Evolutionary conservation across 92 coral and sea anemone genomes (phyloP), one percentile per base, ranked within the genome.

Genomic region (Porites evermanni): DNA sequence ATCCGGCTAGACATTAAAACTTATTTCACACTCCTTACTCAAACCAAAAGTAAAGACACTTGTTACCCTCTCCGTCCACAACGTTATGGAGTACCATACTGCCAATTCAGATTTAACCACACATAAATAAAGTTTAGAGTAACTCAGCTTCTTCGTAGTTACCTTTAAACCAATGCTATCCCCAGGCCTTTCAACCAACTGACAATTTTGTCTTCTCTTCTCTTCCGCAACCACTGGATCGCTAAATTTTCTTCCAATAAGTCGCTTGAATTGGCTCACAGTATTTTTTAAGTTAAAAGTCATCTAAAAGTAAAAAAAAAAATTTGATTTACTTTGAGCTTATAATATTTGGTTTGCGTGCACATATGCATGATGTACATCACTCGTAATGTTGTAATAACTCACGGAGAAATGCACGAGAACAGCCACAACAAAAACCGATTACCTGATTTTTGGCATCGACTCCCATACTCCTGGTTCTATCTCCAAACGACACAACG

Each of bases 401-500:
- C 26, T n/a, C 26, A 66, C 12, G 53, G 12, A 23, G 21, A 50
- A 50, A 32, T 50, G 29, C 17, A 5, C 17, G 38, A 38, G 61
- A 56, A 8, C 61, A 56, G 17, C 16, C 12, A 56, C 12, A 56
- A 56, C 16, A 66, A 65, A n/a, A 23, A 21, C 17, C 56, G 0
- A 4, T 52, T 87, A 95, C 99, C 98, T 97, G 99, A 74, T 89
- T 97, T 89, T 91, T 95, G 4, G 96, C 99, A 72, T 96, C 93
- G n/a, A 84, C 87, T 17, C 99, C 99, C 20, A 97, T 89, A 47
- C 86, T 90, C 47, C 99, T 80, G 63, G 92, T 88, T 54, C 90
- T 93, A 56, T 97, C 97, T 24, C 99, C 99, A 53, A 97, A 93
- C 50, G 99, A 97, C 8, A 97, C 99, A 66, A 90, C 94, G 61